Evolutionary conservation across 2,797 vertebrate species (phyloP).

Genomic region (Brachyalestes nurse): DNA sequence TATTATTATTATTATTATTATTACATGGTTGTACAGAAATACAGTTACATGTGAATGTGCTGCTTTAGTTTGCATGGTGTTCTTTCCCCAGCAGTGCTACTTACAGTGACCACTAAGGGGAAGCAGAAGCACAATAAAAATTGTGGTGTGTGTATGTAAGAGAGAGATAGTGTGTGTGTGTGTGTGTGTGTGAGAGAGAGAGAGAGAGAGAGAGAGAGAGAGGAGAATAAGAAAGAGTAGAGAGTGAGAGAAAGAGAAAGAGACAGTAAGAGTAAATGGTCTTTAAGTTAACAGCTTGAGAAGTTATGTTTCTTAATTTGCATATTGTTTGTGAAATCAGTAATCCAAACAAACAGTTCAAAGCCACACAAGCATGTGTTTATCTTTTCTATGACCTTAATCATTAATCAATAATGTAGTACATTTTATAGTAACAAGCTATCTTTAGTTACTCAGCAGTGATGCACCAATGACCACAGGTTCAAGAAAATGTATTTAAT

Average conservation of each 20-base stretch:
- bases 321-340: not conserved
- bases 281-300: not conserved
- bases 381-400: not conserved
- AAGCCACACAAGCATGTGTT: not conserved
- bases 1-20: too few relatives aligned
- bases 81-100: not conserved
- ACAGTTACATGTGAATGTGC: not conserved
- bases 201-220: too few relatives aligned
- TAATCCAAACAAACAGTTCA: not conserved
- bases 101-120: constrained; percentile 30
- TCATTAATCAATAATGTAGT: not conserved
- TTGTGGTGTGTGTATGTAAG: not conserved
- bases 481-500: not conserved
- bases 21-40: too few relatives aligned
- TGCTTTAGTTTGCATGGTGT: not conserved
- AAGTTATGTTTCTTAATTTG: not conserved
- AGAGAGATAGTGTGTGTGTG: not conserved
- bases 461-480: not conserved
- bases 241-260: not conserved
- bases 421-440: too few relatives aligned
- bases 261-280: not conserved
- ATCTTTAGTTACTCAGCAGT: too few relatives aligned
- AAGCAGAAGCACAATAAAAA: not conserved
- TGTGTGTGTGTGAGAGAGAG: too few relatives aligned
- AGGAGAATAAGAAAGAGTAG: too few relatives aligned